Percentiles rank a stretch among this genome's conserved stretches.
Evolutionary conservation across 1,140 invertebrate species (phyloP).

Genomic region (Nasonia giraulti): DNA sequence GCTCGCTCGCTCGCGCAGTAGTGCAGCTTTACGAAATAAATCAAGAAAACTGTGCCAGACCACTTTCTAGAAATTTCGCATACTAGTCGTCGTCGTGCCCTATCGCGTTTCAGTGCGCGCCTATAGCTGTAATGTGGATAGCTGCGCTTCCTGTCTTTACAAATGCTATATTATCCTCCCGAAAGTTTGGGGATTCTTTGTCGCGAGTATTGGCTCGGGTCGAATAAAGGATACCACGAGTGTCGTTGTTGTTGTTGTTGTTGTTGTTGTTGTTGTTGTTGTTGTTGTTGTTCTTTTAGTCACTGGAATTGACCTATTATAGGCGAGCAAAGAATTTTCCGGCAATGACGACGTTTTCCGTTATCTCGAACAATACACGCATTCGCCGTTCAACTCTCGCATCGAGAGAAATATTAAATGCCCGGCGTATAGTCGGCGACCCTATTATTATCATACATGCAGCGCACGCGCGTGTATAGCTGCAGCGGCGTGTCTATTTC

Average conservation of each 20-base stretch:
- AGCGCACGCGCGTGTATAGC: neutral
- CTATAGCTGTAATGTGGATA: no score
- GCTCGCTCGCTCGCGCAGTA: neutral
- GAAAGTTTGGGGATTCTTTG: no score
- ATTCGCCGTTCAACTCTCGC: no score
- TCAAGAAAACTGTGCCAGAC: constrained; percentile 48
- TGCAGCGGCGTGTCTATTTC: neutral
- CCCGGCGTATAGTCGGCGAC: neutral
- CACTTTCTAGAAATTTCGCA: constrained; percentile 51
- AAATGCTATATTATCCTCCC: no score
- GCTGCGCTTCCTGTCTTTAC: no score
- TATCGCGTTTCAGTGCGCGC: neutral
- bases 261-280: no score
- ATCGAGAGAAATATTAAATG: constrained; percentile 7
- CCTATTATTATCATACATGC: constrained; percentile 2
- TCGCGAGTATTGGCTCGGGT: no score
- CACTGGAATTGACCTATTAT: neutral
- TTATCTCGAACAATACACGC: neutral
- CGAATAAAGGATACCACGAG: no score
- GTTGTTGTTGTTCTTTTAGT: neutral
- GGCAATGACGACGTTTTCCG: neutral
- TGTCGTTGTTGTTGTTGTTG: no score
- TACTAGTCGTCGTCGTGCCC: neutral
- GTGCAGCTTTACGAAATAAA: constrained; percentile 48
- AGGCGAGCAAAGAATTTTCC: neutral